Base-by-base conservation (phyloP, 2,797 vertebrate genomes). In the Takifugu rubripes region DNA sequence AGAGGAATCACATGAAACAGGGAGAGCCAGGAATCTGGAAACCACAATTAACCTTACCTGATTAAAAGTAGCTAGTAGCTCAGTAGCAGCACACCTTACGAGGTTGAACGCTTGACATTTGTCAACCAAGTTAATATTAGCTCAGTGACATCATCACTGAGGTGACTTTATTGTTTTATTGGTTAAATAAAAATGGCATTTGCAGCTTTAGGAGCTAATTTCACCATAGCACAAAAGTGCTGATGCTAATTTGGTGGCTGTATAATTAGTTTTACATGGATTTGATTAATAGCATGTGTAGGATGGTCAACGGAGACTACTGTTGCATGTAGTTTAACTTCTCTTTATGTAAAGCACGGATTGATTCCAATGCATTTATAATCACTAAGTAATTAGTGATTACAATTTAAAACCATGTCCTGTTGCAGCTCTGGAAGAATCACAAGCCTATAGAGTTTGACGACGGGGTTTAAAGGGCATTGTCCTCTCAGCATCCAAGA, bases 301-400 rank as follows among this genome's bases (percentile, higher is more conserved):
- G 66, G 61, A 49, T 51, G 52, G 78, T 15, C 78, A 78, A 79
- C 52, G 75, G 61, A 76, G 82, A 74, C 76, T 67, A 81, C 51
- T 59, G 75, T 24, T 48, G 72, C 77, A 78, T 85, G 79, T 85
- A 74, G 81, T 88, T 88, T 83, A 85, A 80, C 84, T 82, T 88
- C 77, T 83, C 83, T 78, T 80, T 88, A 88, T 89, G 82, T 87
- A 89, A 88, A 91, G 89, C 79, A 74, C 84, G 78, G 78, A 87
- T 90, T 87, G 83, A 91, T 90, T 89, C 64, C 83, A 88, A 80
- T 92, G 88, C 86, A 90, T 91, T 86, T 91, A 90, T 89, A 90
- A 92, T 89, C 84, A 80, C 72, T 57, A 61, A 58, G 82, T 91
- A 90, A 91, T 92, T 90, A 66, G 67, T 57, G 83, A 88, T 90